Evolutionary conservation across 2,113 vertebrate species (phyloP).

Genomic region (Eclectus roratus): DNA sequence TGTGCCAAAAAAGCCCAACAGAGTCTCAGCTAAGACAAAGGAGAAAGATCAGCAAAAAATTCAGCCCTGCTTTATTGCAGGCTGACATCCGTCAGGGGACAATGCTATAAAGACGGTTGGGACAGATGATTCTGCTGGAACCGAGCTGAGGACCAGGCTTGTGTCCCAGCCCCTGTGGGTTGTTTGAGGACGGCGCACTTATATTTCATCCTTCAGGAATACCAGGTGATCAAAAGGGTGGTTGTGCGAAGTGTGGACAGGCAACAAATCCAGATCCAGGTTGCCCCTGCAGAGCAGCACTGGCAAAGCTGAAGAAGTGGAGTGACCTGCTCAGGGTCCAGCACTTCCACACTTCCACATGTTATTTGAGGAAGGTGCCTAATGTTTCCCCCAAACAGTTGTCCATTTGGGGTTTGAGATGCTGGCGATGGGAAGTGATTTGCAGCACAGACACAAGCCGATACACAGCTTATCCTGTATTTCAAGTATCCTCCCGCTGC

Average conservation of each 20-base stretch:
- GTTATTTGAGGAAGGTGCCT: neutral
- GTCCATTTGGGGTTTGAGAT: neutral
- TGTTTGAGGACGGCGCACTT: neutral
- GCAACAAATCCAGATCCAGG: neutral
- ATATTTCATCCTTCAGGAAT: neutral
- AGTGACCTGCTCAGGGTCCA: neutral
- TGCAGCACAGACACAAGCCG: neutral
- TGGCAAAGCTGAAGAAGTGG: neutral
- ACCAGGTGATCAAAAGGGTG: neutral
- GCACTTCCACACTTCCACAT: neutral
- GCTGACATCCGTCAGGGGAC: neutral
- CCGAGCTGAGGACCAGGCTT: neutral
- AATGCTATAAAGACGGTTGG: neutral
- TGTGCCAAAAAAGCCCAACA: accelerated
- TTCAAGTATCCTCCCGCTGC: neutral
- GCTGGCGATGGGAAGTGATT: neutral
- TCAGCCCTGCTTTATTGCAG: neutral
- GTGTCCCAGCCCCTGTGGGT: neutral
- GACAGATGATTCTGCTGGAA: neutral
- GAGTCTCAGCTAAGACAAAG: neutral
- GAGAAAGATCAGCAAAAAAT: neutral
- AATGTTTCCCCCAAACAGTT: neutral
- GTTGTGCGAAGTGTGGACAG: neutral
- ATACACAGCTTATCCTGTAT: neutral
- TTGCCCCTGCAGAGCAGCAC: neutral